Conservation (phyloP, 2,797 vertebrate genomes). For the Allobates femoralis region DNA sequence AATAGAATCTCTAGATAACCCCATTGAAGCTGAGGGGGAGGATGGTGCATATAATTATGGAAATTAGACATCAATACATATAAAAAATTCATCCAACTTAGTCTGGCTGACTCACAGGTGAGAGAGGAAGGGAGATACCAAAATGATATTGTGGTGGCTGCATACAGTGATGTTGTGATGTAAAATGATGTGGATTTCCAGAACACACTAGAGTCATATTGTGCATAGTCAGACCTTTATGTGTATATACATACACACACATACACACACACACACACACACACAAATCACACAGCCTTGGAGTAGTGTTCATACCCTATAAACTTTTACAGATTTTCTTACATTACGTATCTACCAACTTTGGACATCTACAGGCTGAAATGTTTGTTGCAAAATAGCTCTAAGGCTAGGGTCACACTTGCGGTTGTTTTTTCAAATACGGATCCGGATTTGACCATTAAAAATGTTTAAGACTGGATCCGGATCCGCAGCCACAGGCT, state of each 20-base stretch:
- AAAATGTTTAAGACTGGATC: too few species aligned
- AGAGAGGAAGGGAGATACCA: conserved; percentile 84
- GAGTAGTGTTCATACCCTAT: too few species aligned
- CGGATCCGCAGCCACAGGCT: too few species aligned
- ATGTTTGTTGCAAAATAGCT: too few species aligned
- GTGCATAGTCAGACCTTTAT: not conserved
- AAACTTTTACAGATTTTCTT: too few species aligned
- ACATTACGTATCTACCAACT: too few species aligned
- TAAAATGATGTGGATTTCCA: not conserved
- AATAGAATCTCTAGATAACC: conserved; percentile 84
- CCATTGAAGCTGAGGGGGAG: conserved; percentile 83
- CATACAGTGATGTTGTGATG: conserved; percentile 78
- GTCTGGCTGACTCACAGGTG: conserved; percentile 94
- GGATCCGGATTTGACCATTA: too few species aligned
- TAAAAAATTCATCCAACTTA: conserved; percentile 98
- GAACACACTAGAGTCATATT: not conserved
- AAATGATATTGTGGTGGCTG: conserved; percentile 95
- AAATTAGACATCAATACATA: conserved; percentile 99
- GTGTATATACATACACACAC: not conserved
- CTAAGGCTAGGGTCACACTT: too few species aligned
- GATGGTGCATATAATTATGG: conserved; percentile 95
- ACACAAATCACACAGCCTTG: too few species aligned
- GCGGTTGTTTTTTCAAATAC: too few species aligned
- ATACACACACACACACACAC: too few species aligned
- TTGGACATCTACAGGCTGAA: too few species aligned